These are phyloP conservation scores for Cynopterus sphinx DNA, from an alignment of 2,797 vertebrate species.

Conservation along the genomic window DNA sequence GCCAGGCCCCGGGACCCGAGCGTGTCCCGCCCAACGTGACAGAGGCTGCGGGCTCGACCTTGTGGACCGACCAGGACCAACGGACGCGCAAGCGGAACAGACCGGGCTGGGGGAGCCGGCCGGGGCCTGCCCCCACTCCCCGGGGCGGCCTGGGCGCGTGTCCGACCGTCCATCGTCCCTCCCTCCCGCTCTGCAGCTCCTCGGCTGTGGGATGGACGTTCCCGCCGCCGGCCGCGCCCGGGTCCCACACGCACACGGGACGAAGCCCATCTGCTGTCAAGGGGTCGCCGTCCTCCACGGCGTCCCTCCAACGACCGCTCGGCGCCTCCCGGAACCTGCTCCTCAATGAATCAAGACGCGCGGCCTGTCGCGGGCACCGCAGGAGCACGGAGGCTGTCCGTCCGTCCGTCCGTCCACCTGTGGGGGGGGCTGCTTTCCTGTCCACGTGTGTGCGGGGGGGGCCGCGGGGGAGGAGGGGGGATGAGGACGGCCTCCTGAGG, in stretches of 20 bases:
- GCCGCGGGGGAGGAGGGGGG: background rate
- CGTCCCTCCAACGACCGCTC: conserved; percentile 57
- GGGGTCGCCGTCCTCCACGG: conserved; percentile 49
- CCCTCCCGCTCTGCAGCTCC: background rate
- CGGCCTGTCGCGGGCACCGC: conserved; percentile 42
- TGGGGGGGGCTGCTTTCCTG: background rate
- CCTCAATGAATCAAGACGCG: conserved; percentile 70
- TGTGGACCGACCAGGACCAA: accelerated
- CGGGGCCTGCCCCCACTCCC: no score
- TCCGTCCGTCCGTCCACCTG: background rate
- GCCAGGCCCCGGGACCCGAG: no score
- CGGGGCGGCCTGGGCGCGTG: no score
- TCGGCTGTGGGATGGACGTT: background rate
- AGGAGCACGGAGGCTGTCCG: conserved; percentile 6
- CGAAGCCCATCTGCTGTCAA: conserved; percentile 36
- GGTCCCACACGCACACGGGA: conserved; percentile 1
- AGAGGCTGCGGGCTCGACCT: background rate
- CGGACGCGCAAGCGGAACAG: no score
- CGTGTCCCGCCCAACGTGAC: background rate
- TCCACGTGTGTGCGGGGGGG: background rate
- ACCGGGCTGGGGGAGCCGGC: no score
- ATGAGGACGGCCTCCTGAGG: background rate
- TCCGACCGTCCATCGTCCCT: background rate
- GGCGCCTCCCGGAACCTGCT: conserved; percentile 53
- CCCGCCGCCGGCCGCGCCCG: background rate